Evolutionary conservation across 1,140 invertebrate genomes (phyloP).

Genomic region (Calephelis virginiensis): DNA sequence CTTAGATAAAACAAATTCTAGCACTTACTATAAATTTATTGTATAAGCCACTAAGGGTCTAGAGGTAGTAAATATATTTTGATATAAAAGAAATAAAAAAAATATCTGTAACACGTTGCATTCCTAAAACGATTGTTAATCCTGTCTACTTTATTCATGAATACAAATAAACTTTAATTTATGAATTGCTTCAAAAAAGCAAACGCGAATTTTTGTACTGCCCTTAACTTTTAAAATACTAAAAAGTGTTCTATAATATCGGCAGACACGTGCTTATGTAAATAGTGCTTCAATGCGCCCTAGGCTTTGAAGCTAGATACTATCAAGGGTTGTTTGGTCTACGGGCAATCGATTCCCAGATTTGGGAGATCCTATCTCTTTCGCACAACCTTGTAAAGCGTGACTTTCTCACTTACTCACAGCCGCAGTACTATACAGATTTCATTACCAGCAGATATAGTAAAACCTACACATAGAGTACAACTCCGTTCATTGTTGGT

Average conservation of each 20-base stretch:
- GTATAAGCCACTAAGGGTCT: too few species aligned
- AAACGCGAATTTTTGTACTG: too few species aligned
- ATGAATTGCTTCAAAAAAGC: too few species aligned
- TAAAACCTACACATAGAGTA: conserved; percentile 5
- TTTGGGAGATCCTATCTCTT: conserved; percentile 54
- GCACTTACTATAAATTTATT: too few species aligned
- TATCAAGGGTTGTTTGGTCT: conserved; percentile 58
- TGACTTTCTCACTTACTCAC: conserved; percentile 29
- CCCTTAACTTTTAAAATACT: background rate
- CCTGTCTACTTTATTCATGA: too few species aligned
- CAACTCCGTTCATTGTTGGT: conserved; percentile 15
- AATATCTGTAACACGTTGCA: too few species aligned
- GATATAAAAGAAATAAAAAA: too few species aligned
- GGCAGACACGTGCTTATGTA: conserved; percentile 33
- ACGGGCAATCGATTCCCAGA: conserved; percentile 59
- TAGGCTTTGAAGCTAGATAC: conserved; percentile 23
- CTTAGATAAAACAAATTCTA: too few species aligned
- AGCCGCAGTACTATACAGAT: conserved; percentile 46
- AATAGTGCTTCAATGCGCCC: conserved; percentile 21
- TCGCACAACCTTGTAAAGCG: conserved; percentile 23
- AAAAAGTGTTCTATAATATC: background rate
- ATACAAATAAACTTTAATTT: too few species aligned
- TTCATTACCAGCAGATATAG: conserved; percentile 29
- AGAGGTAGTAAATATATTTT: too few species aligned
- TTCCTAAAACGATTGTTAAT: too few species aligned